These are phyloP conservation scores for Mayetiola destructor DNA, from an alignment of 2,888 invertebrate species.

Conservation along the genomic window DNA sequence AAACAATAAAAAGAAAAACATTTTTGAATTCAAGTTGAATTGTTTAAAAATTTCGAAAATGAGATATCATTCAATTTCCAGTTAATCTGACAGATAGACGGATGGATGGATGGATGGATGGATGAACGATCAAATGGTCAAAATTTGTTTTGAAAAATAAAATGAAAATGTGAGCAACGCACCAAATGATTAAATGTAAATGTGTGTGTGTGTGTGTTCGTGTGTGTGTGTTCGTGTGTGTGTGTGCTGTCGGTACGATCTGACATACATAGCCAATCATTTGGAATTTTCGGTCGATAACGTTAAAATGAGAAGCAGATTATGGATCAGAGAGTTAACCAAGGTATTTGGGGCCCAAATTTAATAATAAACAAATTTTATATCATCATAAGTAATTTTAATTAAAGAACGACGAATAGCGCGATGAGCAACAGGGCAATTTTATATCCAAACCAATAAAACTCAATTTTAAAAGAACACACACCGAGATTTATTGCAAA, in stretches of 20 bases:
- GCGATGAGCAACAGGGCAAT: too few relatives aligned
- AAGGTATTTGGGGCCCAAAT: too few relatives aligned
- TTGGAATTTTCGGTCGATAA: background rate
- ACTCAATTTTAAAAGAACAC: too few relatives aligned
- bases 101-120: constrained; percentile 10
- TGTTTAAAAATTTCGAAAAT: constrained; percentile 9
- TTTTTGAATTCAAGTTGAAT: background rate
- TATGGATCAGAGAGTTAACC: too few relatives aligned
- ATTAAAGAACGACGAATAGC: too few relatives aligned
- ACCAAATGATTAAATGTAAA: background rate
- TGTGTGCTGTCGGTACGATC: too few relatives aligned
- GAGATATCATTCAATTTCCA: constrained; percentile 11
- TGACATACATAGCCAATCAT: constrained; percentile 7
- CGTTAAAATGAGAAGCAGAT: background rate
- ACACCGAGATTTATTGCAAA: too few relatives aligned
- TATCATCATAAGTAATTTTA: too few relatives aligned
- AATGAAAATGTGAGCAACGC: background rate
- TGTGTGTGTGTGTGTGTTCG: too few relatives aligned
- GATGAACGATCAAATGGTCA: constrained; percentile 1
- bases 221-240: too few relatives aligned
- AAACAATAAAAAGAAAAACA: background rate
- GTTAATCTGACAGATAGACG: constrained; percentile 11
- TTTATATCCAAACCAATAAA: too few relatives aligned
- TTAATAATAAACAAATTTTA: too few relatives aligned
- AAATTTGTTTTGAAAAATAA: background rate